phyloP scores from a whole-genome alignment of 2,113 vertebrate species.

The Rousettus leschenaultii region DNA sequence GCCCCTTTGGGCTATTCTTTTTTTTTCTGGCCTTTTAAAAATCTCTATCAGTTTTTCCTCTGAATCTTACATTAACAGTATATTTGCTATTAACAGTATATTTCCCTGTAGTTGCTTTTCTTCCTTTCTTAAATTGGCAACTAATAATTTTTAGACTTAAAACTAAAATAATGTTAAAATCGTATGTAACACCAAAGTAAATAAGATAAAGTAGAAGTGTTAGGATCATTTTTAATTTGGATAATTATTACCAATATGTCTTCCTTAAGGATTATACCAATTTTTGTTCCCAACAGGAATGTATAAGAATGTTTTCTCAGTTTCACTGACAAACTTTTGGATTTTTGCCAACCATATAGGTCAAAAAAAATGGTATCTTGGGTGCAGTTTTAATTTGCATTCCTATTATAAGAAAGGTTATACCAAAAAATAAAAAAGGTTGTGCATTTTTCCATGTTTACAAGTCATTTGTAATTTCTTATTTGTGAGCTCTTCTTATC shows the following conservation, averaged over 20 bases:
- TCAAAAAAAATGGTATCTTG: not conserved
- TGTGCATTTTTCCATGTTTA: not conserved
- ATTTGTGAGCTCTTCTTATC: not conserved
- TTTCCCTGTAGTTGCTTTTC: slow-evolving; percentile 5
- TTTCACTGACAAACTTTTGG: not conserved
- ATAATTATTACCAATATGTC: not conserved
- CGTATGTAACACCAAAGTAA: not conserved
- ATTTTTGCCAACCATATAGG: not conserved
- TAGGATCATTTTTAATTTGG: not conserved
- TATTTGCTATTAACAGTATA: slow-evolving; percentile 7
- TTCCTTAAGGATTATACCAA: not conserved
- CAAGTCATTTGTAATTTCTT: not conserved
- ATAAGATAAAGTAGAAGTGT: slow-evolving; percentile 25
- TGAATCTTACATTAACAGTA: not conserved
- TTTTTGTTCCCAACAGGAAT: slow-evolving; percentile 6
- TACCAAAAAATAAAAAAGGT: not conserved
- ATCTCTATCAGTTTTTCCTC: slow-evolving; percentile 23
- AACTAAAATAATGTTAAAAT: slow-evolving; percentile 25
- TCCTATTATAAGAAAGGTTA: not conserved
- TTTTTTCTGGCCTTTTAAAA: not conserved
- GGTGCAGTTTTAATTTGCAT: not conserved
- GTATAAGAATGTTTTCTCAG: not conserved
- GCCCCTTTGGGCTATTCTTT: not conserved
- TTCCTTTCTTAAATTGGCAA: not conserved
- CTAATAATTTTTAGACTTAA: slow-evolving; percentile 31